Base-by-base conservation (phyloP, 2,888 invertebrate species). In the Conistra vaccinii region DNA sequence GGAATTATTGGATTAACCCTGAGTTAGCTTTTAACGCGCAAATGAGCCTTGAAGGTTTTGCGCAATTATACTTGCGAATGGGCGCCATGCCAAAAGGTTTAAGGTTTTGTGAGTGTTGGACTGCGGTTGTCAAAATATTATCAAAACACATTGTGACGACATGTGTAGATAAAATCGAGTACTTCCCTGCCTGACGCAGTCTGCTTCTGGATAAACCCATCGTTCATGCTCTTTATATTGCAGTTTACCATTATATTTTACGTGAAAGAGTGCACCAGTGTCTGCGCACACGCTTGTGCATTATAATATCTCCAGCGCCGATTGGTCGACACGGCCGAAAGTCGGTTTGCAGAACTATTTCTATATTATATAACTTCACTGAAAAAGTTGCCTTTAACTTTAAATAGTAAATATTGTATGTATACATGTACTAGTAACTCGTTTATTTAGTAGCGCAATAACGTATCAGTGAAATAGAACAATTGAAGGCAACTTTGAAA, bases 91-190 rank as follows among this genome's bases (percentile, higher is more conserved):
- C 35, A 53, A 12, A 17, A 32, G 68, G 72, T 75, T 58, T 63
- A 5, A n/a, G 48, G 58, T 81, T 60, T 62, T 73, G 63, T 81
- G 81, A 81, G 71, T 45, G 51, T 75, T 20, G 35, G 3, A 53
- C 29, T 53, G 17, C 29, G 32, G n/a, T 51, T 66, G 32, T 63
- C 10, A n/a, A 10, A 20, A 9, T 6, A 42, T 26, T 57, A 29
- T 17, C 29, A 7, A 29, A 55, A 55, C 26, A 55, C 14, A 55
- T 26, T 26, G 55, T 55, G 57, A 29, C 57, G 29, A 57, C 57
- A 17, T 26, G 7, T 55, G 26, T 55, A 6, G 14, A 14, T 57
- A 26, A 57, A 29, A 7, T 57, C 26, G 2, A 29, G 55, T 26
- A 26, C 55, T 55, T 55, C 6, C 2, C 55, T 26, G 26, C 26